Conservation (phyloP, 2,888 invertebrate genomes). For the Dasysyrphus tricinctus region DNA sequence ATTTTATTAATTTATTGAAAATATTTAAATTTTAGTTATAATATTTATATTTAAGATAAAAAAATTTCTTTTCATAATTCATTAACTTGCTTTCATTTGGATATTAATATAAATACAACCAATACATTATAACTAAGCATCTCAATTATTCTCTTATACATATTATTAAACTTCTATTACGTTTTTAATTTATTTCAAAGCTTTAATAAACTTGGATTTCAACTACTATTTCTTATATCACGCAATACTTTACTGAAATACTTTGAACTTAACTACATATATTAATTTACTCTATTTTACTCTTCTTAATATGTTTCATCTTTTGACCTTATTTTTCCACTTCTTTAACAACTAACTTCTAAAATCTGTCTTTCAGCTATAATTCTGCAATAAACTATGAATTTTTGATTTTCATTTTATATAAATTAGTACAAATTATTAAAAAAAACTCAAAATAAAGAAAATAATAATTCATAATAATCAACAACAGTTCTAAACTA, state of each 20-base stretch:
- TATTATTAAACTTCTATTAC: background rate
- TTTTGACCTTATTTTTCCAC: constrained; percentile 24
- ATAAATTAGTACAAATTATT: constrained; percentile 66
- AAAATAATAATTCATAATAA: constrained; percentile 48
- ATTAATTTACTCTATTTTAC: background rate
- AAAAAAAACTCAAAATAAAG: constrained; percentile 34
- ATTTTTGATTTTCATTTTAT: constrained; percentile 21
- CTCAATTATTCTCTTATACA: background rate
- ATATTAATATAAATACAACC: background rate
- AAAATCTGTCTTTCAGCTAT: too few relatives aligned
- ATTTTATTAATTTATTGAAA: constrained; percentile 32
- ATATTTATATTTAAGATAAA: background rate
- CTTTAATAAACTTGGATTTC: background rate
- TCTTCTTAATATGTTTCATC: background rate
- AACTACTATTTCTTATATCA: background rate
- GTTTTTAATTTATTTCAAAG: background rate
- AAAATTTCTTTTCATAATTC: constrained; percentile 18
- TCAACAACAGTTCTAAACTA: constrained; percentile 52
- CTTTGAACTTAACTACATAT: background rate
- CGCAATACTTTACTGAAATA: background rate
- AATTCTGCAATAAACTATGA: constrained; percentile 1
- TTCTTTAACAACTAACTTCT: constrained; percentile 20
- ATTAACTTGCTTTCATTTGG: background rate
- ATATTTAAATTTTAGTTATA: constrained; percentile 9
- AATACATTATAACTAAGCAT: background rate